These are phyloP conservation scores for Bujurquina vittata DNA, from an alignment of 2,113 vertebrate species.

Conservation along the genomic window DNA sequence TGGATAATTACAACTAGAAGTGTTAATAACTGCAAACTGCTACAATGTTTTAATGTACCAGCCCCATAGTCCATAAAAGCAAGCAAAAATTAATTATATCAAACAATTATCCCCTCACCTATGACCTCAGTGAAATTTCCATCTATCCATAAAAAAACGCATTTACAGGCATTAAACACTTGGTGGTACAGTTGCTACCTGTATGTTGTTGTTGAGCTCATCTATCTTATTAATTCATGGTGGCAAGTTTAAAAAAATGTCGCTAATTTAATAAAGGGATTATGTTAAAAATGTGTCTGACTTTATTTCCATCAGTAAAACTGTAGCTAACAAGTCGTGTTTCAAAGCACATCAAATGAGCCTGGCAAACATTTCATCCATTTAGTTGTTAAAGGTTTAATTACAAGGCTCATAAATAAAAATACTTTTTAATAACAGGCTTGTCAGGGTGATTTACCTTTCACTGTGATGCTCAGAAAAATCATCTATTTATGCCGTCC, in stretches of 20 bases:
- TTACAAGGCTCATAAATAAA: not conserved
- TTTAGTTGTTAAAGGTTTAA: not conserved
- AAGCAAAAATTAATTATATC: no score
- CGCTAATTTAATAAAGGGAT: not conserved
- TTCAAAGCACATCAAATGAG: not conserved
- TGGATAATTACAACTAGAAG: no score
- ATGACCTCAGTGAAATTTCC: no score
- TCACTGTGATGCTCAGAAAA: not conserved
- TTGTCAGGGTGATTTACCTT: not conserved
- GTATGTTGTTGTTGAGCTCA: no score
- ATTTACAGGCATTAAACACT: not conserved
- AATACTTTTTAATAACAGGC: not conserved
- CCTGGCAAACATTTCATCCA: not conserved
- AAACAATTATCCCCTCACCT: no score
- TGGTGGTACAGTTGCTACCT: no score
- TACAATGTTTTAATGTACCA: no score
- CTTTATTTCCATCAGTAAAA: not conserved
- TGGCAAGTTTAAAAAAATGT: not conserved
- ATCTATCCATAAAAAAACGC: no score
- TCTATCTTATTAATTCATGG: not conserved
- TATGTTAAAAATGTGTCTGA: not conserved
- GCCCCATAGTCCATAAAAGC: no score
- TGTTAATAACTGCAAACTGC: no score
- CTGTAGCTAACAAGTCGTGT: not conserved
- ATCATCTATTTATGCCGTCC: not conserved